Conservation (phyloP, 2,113 vertebrate species). For the Platichthys flesus region DNA sequence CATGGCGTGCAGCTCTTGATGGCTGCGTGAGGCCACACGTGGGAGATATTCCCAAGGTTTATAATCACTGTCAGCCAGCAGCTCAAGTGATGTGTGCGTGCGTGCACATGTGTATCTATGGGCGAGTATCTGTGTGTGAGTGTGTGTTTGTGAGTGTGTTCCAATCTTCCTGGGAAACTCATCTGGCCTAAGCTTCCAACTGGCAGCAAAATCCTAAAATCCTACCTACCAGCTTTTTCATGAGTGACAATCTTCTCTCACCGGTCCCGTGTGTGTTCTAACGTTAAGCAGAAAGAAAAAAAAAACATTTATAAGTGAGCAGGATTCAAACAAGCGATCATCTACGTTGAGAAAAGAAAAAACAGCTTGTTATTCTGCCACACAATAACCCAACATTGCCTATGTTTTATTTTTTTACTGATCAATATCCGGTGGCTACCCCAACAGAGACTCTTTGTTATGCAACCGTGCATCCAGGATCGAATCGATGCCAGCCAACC, state of each 20-base stretch:
- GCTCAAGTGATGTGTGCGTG: slow-evolving; percentile 51
- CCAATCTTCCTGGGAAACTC: slow-evolving; percentile 72
- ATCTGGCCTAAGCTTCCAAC: slow-evolving; percentile 77
- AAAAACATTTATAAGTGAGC: slow-evolving; percentile 7
- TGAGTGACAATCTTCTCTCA: slow-evolving; percentile 73
- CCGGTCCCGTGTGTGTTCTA: slow-evolving; percentile 38
- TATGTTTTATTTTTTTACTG: slow-evolving; percentile 17
- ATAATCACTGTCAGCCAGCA: slow-evolving; percentile 71
- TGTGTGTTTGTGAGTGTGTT: slow-evolving; percentile 40
- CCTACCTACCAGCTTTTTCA: slow-evolving; percentile 70
- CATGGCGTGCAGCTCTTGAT: slow-evolving; percentile 58
- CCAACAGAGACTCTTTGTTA: slow-evolving; percentile 39
- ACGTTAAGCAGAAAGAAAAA: slow-evolving; percentile 25
- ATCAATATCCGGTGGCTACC: slow-evolving; percentile 21
- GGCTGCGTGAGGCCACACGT: slow-evolving; percentile 66
- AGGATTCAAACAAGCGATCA: slow-evolving; percentile 39
- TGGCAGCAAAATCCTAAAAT: slow-evolving; percentile 71
- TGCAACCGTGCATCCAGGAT: slow-evolving; percentile 41
- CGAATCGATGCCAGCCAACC: slow-evolving; percentile 57
- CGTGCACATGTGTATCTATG: slow-evolving; percentile 40
- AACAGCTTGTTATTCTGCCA: slow-evolving; percentile 19
- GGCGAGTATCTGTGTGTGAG: neutral
- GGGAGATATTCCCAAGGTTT: slow-evolving; percentile 66
- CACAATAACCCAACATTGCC: slow-evolving; percentile 11
- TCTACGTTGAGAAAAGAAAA: neutral